Evolutionary conservation across 2,797 vertebrate species (phyloP).

Genomic region (Lerista edwardsae): DNA sequence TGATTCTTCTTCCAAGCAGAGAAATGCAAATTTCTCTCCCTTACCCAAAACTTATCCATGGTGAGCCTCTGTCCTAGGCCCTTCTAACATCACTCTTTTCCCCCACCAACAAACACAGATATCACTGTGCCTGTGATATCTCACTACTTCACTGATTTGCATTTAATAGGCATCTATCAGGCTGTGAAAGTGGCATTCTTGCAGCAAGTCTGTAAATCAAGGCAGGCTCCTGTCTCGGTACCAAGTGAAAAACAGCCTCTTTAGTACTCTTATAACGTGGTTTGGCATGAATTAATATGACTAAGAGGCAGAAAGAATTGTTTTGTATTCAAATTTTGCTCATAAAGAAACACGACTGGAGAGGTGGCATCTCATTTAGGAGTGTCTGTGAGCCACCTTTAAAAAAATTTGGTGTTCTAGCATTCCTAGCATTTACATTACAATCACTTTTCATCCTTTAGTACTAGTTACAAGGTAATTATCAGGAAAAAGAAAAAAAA

Average conservation of each 20-base stretch:
- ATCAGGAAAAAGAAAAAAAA: constrained; percentile 31
- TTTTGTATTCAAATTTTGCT: constrained; percentile 62
- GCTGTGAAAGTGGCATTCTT: constrained; percentile 51
- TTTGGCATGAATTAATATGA: constrained; percentile 68
- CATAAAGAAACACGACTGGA: constrained; percentile 62
- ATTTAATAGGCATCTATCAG: constrained; percentile 75
- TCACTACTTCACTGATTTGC: constrained; percentile 66
- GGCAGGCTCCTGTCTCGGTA: constrained; percentile 59
- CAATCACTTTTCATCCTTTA: constrained; percentile 40
- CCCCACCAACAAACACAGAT: constrained; percentile 33
- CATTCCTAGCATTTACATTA: constrained; percentile 58
- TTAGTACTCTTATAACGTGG: constrained; percentile 57
- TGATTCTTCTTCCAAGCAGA: neutral
- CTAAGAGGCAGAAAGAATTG: constrained; percentile 48
- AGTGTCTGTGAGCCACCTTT: constrained; percentile 43
- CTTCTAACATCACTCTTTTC: neutral
- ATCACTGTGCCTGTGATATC: constrained; percentile 42
- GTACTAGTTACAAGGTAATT: constrained; percentile 33
- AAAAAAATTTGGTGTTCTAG: constrained; percentile 23
- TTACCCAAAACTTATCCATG: neutral
- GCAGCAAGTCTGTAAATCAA: constrained; percentile 69
- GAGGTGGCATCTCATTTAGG: constrained; percentile 57
- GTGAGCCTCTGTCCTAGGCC: constrained; percentile 1
- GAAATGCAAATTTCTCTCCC: neutral
- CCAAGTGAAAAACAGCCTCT: constrained; percentile 64